Evolutionary conservation across 2,797 vertebrate genomes (phyloP).

Genomic region (Sebastes cheni): DNA sequence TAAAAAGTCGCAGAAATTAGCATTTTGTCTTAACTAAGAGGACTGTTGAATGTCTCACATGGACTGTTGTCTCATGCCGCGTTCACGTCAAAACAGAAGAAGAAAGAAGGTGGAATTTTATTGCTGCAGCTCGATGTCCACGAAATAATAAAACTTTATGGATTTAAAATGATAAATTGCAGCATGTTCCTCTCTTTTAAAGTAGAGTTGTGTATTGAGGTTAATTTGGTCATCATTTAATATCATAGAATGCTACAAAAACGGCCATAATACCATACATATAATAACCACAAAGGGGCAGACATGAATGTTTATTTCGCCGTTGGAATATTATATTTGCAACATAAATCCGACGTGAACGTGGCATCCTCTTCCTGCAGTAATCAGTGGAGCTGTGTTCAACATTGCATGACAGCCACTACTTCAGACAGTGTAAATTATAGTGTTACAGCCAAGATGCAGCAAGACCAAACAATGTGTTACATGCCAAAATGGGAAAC

Average conservation of each 20-base stretch:
- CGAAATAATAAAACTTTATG: not conserved
- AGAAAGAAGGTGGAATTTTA: not conserved
- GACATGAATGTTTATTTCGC: not conserved
- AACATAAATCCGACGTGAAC: not conserved
- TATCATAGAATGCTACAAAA: not conserved
- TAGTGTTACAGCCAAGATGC: conserved; percentile 46
- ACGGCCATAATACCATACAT: not conserved
- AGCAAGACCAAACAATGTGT: conserved; percentile 69
- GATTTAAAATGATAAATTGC: not conserved
- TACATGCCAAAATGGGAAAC: conserved; percentile 49
- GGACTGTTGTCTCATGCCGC: conserved; percentile 2
- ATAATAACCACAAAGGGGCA: not conserved
- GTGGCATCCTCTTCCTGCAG: conserved; percentile 17
- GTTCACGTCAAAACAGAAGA: conserved; percentile 13
- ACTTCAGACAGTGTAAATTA: conserved; percentile 35
- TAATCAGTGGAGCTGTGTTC: conserved; percentile 13
- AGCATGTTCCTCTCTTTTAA: conserved; percentile 12
- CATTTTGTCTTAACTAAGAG: conserved; percentile 7
- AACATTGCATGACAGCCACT: conserved; percentile 54
- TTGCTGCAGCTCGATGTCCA: not conserved
- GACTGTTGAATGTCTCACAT: conserved; percentile 36
- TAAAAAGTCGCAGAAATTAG: not conserved
- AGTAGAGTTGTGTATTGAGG: too few relatives aligned
- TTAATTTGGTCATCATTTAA: not conserved
- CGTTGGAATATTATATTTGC: not conserved